Base-by-base conservation (phyloP, 2,888 invertebrate genomes). In the Phyllotreta cruciferae region DNA sequence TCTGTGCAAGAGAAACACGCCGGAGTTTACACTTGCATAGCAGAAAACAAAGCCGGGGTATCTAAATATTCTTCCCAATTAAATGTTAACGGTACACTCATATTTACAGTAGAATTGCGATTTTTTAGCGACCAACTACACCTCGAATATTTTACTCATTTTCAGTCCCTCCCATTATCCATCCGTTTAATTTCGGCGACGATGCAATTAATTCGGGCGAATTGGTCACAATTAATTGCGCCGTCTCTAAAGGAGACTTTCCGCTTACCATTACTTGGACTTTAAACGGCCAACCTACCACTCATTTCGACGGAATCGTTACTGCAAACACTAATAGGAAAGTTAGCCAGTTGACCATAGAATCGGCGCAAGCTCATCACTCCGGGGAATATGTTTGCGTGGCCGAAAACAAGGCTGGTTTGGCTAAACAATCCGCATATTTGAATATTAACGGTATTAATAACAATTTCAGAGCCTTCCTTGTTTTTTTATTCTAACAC, bases 1-100 rank as follows among this genome's bases (percentile, higher is more conserved):
- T 85, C 87, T 64, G 90, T 90, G 69, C 87, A 86, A 75, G 89
- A 87, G 68, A 84, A 85, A 60, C 91, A 92, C 80, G 87, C 88
- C 69, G 93, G 93, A 64, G 85, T 87, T 76, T 93, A 91, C 76
- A 90, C 90, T 42, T 93, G 93, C 78, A 85, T 87, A 58, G 92
- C 90, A 7, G 79, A 79, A 64, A 87, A 87, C 76, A 78, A 76
- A 66, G 88, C 87, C 35, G 85, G 85, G 89, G 89, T 68, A 77
- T 82, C 85, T 66, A 86, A 85, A 70, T 85, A 86, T 78, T 86
- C 89, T 4, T 84, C 89, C 54, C 81, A 83, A 73, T 83, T 91
- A 67, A 83, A 84, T 74, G 88, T 91, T 44, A 89, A 90, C 80
- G 90, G 90, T 89, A 83, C 10, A 42, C 10, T 8, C 13, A 8